These are phyloP conservation scores for Dasypogon diadema DNA, from an alignment of 2,888 invertebrate genomes.

Conservation along the genomic window DNA sequence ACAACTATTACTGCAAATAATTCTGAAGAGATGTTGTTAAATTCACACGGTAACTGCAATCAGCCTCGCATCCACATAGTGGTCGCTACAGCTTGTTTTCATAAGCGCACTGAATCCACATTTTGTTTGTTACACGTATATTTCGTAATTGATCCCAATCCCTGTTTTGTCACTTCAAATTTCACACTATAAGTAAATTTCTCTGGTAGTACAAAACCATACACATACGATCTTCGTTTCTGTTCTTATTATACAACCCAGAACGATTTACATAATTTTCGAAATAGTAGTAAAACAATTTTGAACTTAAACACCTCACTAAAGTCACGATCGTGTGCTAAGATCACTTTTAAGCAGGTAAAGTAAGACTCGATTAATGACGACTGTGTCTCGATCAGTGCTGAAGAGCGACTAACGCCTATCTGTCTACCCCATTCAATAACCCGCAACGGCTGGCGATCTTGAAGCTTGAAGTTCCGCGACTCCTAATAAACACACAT, in stretches of 20 bases:
- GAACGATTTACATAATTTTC: not conserved
- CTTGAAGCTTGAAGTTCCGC: conserved; percentile 58
- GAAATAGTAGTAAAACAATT: not conserved
- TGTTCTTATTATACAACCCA: not conserved
- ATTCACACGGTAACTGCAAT: too few relatives aligned
- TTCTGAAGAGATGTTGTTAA: too few relatives aligned
- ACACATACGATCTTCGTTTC: conserved; percentile 1
- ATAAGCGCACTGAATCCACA: not conserved
- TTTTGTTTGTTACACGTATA: not conserved
- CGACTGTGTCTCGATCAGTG: conserved; percentile 69
- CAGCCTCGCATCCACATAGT: not conserved
- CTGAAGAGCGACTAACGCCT: conserved; percentile 70
- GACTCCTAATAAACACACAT: conserved; percentile 56
- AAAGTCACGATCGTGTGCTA: conserved; percentile 25
- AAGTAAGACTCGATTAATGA: conserved; percentile 49
- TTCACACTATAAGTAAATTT: too few relatives aligned
- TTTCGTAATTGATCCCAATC: too few relatives aligned
- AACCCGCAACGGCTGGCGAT: conserved; percentile 58
- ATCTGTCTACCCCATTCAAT: conserved; percentile 69
- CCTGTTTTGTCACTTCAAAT: too few relatives aligned
- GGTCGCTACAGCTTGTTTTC: not conserved
- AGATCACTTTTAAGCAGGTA: not conserved
- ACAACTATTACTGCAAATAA: too few relatives aligned
- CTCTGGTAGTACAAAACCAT: not conserved
- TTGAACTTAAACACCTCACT: not conserved